Base-by-base conservation (phyloP, 2,113 vertebrate species). In the Cavia porcellus region DNA sequence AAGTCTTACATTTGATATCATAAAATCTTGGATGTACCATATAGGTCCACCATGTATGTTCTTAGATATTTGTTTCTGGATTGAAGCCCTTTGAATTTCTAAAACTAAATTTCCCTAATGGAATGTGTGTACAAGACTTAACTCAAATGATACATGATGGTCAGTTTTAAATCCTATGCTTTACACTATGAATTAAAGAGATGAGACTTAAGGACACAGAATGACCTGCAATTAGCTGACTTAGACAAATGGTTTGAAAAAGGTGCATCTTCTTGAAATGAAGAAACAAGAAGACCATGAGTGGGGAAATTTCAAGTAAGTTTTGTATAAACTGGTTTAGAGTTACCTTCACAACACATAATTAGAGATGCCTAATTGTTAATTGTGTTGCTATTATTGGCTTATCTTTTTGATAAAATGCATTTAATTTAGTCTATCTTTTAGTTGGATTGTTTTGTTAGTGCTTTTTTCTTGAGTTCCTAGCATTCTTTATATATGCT, bases 161-260 rank as follows among this genome's bases (percentile, higher is more conserved):
- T 59, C 7, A 7, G 72, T 59, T 45, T 5, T 42, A 86, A 95
- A 38, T 74, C 24, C 42, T 42, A 22, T n/a, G 86, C 52, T 61
- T 72, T 86, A 28, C 22, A 38, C n/a, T 68, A 0, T 80, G 19
- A 19, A 64, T 75, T 57, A 28, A 61, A 72, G n/a, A 57, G 4
- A 2, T 13, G 7, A 2, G 0, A 55, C 0, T 24, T 22, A 17
- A 35, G 2, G 12, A 17, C 11, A 12, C 35, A 22, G 30, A 47
- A 28, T 32, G 35, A 25, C 7, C n/a, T 22, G 20, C 3, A n/a
- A 3, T 4, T 80, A 17, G 47, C 42, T 94, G 8, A 38, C 45
- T 83, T 86, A 79, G n/a, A 61, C 80, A 81, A 38, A 25, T 68
- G n/a, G 5, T 8, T 87, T 87, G 13, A 17, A 50, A 14, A 22